A percentile compares a stretch with the other conserved stretches of the same genome.
These are phyloP conservation scores for Trichonephila inaurata DNA, from an alignment of 1,140 invertebrate genomes.

Conservation along the genomic window DNA sequence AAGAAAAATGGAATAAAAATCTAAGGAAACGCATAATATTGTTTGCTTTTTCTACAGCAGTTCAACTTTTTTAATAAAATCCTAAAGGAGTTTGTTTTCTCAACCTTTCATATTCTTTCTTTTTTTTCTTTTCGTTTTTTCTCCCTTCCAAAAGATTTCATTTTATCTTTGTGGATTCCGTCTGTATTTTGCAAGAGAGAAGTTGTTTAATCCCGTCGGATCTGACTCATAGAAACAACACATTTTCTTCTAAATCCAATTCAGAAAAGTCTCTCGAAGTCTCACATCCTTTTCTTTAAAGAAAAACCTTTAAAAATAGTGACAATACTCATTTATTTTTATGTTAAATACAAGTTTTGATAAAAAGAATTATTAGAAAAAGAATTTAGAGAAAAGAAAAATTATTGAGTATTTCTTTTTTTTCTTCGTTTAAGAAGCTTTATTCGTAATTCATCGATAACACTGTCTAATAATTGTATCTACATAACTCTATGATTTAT, in stretches of 20 bases:
- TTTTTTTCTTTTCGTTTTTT: not conserved
- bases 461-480: no score
- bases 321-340: no score
- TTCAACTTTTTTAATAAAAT: constrained; percentile 19
- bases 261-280: not conserved
- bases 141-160: not conserved
- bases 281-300: no score
- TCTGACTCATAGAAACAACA: not conserved
- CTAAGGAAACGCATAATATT: not conserved
- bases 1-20: not conserved
- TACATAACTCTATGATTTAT: no score
- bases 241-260: not conserved
- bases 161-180: not conserved
- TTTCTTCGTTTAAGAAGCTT: no score
- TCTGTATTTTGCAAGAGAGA: constrained; percentile 1
- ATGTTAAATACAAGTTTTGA: no score
- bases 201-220: not conserved
- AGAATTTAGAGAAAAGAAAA: no score
- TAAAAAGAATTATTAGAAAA: no score
- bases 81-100: not conserved
- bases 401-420: no score
- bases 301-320: no score
- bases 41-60: constrained; percentile 14
- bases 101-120: not conserved
- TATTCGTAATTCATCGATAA: no score